Percentiles rank a stretch among this genome's conserved stretches.
These are phyloP conservation scores for Anneissia japonica DNA, from an alignment of 35 echinoderm and acorn worm genomes.

Conservation along the genomic window DNA sequence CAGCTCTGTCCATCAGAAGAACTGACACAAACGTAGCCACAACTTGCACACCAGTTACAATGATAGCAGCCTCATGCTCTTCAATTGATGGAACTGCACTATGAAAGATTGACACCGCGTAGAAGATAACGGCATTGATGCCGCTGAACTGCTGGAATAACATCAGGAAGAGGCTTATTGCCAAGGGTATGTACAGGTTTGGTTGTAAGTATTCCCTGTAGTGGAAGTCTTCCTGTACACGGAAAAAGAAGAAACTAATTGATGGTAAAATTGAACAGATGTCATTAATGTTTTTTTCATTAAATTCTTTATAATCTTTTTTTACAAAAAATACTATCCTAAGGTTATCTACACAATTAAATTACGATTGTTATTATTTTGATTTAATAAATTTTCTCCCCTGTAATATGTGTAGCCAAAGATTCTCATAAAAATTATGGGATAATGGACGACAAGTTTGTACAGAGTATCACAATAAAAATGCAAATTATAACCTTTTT, in stretches of 20 bases:
- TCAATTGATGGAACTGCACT: slow-evolving; percentile 34
- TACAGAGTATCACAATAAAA: too few relatives aligned
- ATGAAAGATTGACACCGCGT: slow-evolving; percentile 72
- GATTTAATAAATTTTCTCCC: too few relatives aligned
- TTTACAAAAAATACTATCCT: too few relatives aligned
- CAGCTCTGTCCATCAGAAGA: slow-evolving; percentile 70
- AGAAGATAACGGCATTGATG: slow-evolving; percentile 96
- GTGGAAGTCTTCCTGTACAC: slow-evolving; percentile 73
- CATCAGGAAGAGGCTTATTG: slow-evolving; percentile 69
- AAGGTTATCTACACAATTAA: too few relatives aligned
- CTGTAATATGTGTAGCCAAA: too few relatives aligned
- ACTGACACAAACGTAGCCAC: slow-evolving; percentile 53
- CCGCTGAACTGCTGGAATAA: slow-evolving; percentile 96
- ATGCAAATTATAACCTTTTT: too few relatives aligned
- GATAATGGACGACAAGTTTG: too few relatives aligned
- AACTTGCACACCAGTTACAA: slow-evolving; percentile 74
- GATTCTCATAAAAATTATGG: too few relatives aligned
- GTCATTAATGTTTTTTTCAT: too few relatives aligned
- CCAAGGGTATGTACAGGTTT: slow-evolving; percentile 54
- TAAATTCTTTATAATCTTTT: too few relatives aligned
- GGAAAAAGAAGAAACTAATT: not conserved
- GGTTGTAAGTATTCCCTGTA: slow-evolving; percentile 47
- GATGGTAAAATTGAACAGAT: too few relatives aligned
- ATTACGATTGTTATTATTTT: too few relatives aligned
- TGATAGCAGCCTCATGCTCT: slow-evolving; percentile 54